phyloP scores from a whole-genome alignment of 2,797 vertebrate species.

The Clarias pachynema region DNA sequence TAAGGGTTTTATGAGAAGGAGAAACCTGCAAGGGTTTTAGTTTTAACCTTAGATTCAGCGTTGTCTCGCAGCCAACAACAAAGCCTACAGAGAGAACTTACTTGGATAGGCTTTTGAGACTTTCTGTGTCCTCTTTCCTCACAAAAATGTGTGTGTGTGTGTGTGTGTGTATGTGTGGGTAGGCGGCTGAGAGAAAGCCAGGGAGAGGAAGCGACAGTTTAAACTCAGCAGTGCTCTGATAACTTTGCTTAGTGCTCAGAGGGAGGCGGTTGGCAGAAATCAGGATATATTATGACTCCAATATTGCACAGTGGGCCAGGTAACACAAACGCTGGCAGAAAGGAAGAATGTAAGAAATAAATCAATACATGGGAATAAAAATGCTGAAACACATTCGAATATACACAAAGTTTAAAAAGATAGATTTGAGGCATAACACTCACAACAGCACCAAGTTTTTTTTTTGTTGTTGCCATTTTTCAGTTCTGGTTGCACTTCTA shows the following conservation, averaged over 20 bases:
- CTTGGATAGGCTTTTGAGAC: not conserved
- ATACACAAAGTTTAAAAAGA: not conserved
- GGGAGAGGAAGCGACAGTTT: not conserved
- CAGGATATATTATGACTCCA: not conserved
- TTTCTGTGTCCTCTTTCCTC: not conserved
- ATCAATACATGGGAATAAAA: constrained; percentile 8
- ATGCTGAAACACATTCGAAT: no score
- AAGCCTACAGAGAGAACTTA: not conserved
- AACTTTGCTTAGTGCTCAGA: not conserved
- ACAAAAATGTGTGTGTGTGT: constrained; percentile 8
- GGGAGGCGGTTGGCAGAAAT: constrained; percentile 5
- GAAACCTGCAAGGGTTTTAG: no score
- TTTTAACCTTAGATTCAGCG: not conserved
- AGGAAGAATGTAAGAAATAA: not conserved
- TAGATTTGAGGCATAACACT: not conserved
- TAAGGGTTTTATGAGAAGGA: no score
- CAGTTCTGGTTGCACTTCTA: not conserved
- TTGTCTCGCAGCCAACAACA: not conserved
- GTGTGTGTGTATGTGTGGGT: constrained; percentile 53
- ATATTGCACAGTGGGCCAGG: not conserved
- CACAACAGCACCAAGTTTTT: not conserved
- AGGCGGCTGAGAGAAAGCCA: constrained; percentile 25
- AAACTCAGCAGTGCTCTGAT: not conserved
- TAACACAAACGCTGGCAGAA: not conserved
- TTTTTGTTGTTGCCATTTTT: not conserved